These are phyloP conservation scores for Aleiodes testaceus DNA, from an alignment of 2,888 invertebrate species.

Conservation along the genomic window DNA sequence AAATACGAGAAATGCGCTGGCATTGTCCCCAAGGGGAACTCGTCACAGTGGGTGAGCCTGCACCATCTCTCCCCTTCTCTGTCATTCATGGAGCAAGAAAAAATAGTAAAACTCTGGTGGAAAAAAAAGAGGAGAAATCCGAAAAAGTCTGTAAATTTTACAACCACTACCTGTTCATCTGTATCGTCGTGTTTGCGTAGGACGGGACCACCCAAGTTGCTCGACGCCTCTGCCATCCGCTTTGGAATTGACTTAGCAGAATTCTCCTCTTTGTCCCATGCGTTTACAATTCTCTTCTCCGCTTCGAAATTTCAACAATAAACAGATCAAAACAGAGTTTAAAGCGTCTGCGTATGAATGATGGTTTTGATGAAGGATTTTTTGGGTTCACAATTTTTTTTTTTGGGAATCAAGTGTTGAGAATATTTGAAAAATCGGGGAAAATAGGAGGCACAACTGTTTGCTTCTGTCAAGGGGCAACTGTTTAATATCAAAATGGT, in stretches of 20 bases:
- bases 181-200: slow-evolving; percentile 65
- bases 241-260: slow-evolving; percentile 67
- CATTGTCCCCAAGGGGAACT: slow-evolving; percentile 8
- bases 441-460: no score
- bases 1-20: slow-evolving; percentile 7
- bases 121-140: slow-evolving; percentile 48
- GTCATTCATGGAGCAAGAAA: slow-evolving; percentile 6
- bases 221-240: slow-evolving; percentile 64
- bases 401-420: no score
- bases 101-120: slow-evolving; percentile 2
- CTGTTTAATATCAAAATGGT: slow-evolving; percentile 68
- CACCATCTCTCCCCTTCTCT: background rate
- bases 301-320: background rate
- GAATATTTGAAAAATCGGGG: no score
- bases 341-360: slow-evolving; percentile 1
- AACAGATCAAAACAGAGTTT: slow-evolving; percentile 23
- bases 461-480: slow-evolving; percentile 16
- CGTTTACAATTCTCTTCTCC: slow-evolving; percentile 5
- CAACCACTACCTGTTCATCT: slow-evolving; percentile 62
- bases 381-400: no score
- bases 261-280: slow-evolving; percentile 51
- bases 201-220: slow-evolving; percentile 68
- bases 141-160: slow-evolving; percentile 67
- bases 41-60: slow-evolving; percentile 5
- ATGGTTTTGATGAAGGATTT: no score